phyloP scores from a whole-genome alignment of 2,888 invertebrate species.

The Sycophila texana region DNA sequence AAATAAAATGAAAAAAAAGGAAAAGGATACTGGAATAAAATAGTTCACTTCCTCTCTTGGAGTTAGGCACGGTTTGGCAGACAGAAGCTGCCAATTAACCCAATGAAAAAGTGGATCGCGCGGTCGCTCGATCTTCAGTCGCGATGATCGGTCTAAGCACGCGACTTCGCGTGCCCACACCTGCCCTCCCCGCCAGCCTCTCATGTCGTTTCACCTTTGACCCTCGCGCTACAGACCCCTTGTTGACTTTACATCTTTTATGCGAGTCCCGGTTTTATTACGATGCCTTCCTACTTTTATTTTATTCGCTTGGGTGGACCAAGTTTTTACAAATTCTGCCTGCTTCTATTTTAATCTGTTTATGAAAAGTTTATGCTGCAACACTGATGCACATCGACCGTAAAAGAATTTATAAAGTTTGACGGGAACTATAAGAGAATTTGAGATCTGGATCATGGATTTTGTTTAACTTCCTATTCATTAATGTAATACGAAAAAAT shows the following conservation, averaged over 20 bases:
- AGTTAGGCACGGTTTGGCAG: not conserved
- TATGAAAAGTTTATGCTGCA: no score
- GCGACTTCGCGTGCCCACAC: constrained; percentile 57
- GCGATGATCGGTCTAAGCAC: constrained; percentile 49
- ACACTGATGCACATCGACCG: no score
- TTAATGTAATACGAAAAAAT: no score
- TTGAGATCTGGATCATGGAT: no score
- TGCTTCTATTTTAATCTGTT: not conserved
- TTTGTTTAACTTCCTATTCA: no score
- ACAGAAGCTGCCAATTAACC: not conserved
- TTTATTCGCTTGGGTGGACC: not conserved
- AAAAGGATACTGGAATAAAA: not conserved
- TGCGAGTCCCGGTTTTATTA: not conserved
- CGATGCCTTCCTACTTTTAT: not conserved
- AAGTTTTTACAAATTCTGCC: not conserved
- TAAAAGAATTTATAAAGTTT: no score
- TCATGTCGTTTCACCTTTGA: not conserved
- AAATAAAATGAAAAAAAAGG: not conserved
- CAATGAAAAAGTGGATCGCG: not conserved
- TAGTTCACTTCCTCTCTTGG: not conserved
- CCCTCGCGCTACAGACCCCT: no score
- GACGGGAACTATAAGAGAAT: no score
- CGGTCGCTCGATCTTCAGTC: not conserved
- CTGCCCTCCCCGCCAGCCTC: not conserved
- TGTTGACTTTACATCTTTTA: not conserved